A percentile compares a stretch with the other conserved stretches of the same genome.
phyloP scores from a whole-genome alignment of 2,797 vertebrate genomes.

The Coregonus ussuriensis region DNA sequence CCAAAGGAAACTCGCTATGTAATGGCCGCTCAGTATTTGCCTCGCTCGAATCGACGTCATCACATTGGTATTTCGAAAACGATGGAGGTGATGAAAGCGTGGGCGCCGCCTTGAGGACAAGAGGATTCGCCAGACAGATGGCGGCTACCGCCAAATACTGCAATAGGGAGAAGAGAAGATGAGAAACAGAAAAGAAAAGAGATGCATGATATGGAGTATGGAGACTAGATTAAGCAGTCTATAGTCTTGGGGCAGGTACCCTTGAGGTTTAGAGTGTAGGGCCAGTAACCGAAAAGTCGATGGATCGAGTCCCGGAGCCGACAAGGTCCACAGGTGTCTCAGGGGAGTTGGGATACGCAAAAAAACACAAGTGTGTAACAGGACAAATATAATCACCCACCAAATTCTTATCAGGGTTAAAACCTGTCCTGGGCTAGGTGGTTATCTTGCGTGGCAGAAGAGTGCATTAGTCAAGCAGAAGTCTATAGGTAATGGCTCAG shows the following conservation, averaged over 20 bases:
- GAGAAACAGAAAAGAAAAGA: not conserved
- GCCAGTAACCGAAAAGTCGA: too few species aligned
- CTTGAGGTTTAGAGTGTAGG: too few species aligned
- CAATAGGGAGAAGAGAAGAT: not conserved
- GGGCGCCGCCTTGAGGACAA: slow-evolving; percentile 42
- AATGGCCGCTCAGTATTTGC: slow-evolving; percentile 56
- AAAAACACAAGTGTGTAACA: too few species aligned
- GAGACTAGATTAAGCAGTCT: not conserved
- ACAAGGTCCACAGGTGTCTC: too few species aligned
- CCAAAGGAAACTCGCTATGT: slow-evolving; percentile 58
- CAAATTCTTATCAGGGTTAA: too few species aligned
- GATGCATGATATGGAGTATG: not conserved
- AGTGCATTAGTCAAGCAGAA: not conserved
- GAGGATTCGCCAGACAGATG: slow-evolving; percentile 24
- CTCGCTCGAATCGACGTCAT: slow-evolving; percentile 46
- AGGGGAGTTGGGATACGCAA: too few species aligned
- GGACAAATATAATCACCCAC: too few species aligned
- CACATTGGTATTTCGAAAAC: slow-evolving; percentile 35
- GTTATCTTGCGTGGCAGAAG: not conserved
- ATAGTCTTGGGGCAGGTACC: not conserved
- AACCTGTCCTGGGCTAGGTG: too few species aligned
- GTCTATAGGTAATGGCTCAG: not conserved
- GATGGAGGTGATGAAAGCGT: not conserved
- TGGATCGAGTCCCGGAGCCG: too few species aligned
- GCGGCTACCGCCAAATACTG: not conserved